Percentiles rank a stretch among this genome's conserved stretches.
phyloP scores from a whole-genome alignment of 2,888 invertebrate genomes.

The Nomada hirtipes region DNA sequence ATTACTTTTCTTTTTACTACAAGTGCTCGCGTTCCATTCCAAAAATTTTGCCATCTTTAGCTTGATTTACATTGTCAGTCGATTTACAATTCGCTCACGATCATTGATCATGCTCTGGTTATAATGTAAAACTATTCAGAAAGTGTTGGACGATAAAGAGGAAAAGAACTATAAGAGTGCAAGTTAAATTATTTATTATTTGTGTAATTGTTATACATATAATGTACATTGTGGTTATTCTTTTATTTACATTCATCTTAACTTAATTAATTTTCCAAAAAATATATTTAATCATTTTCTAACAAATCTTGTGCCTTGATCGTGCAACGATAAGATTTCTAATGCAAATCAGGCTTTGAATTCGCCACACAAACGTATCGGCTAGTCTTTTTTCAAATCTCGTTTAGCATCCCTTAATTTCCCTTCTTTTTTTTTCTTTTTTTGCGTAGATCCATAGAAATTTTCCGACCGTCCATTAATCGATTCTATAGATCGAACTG shows the following conservation, averaged over 20 bases:
- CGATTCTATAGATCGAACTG: neutral
- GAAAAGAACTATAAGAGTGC: too few species aligned
- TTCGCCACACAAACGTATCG: neutral
- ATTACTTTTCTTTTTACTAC: conserved; percentile 39
- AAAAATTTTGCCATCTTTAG: neutral
- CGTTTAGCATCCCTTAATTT: neutral
- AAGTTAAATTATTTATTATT: too few species aligned
- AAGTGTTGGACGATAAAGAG: too few species aligned
- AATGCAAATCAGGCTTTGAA: conserved; percentile 9
- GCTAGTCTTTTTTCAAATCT: neutral
- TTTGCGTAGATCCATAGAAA: neutral
- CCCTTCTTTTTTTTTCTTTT: neutral
- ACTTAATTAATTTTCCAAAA: too few species aligned
- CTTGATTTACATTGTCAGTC: conserved; percentile 29
- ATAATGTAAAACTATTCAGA: too few species aligned
- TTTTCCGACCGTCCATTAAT: neutral
- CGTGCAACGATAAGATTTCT: neutral
- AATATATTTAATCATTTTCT: too few species aligned
- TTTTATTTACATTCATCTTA: too few species aligned
- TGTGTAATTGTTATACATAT: too few species aligned
- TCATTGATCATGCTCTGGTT: too few species aligned
- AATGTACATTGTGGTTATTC: too few species aligned
- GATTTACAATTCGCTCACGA: neutral
- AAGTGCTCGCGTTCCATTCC: conserved; percentile 37
- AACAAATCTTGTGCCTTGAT: neutral